Percentiles rank a stretch among this genome's conserved stretches.
These are phyloP conservation scores for Meloidogyne hapla DNA, from an alignment of 1,140 invertebrate genomes.

Conservation along the genomic window DNA sequence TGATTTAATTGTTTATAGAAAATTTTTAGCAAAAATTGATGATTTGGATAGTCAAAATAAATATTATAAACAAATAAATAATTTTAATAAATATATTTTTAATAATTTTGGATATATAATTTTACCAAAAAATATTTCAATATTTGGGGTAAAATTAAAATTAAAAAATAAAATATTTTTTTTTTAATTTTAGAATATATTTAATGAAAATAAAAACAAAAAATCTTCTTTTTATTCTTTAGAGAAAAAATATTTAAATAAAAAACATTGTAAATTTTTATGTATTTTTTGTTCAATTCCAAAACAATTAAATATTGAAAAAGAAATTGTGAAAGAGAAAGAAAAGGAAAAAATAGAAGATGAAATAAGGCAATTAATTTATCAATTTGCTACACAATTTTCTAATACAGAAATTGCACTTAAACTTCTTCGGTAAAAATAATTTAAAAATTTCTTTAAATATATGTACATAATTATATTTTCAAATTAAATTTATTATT, in stretches of 20 bases:
- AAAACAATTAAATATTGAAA: background rate
- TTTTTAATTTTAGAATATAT: background rate
- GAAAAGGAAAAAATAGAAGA: background rate
- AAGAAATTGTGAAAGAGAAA: background rate
- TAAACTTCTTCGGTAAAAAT: slow-evolving; percentile 10
- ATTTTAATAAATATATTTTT: background rate
- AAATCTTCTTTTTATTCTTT: background rate
- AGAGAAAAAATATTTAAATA: background rate
- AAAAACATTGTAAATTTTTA: slow-evolving; percentile 1
- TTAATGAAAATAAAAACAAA: background rate
- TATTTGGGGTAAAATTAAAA: background rate
- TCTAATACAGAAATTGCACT: background rate
- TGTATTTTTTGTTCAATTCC: background rate
- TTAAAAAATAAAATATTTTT: background rate
- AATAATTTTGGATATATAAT: background rate
- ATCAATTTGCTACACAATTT: background rate
- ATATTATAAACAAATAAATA: slow-evolving; percentile 7
- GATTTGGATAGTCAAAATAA: background rate
- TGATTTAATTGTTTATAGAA: background rate
- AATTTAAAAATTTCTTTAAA: too few species aligned
- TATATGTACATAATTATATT: too few species aligned
- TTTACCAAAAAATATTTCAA: slow-evolving; percentile 6
- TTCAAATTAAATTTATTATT: background rate
- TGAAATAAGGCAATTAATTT: slow-evolving; percentile 1
- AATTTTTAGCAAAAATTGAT: background rate